phyloP scores from a whole-genome alignment of 2,888 invertebrate genomes.

The Andrena flavipes region DNA sequence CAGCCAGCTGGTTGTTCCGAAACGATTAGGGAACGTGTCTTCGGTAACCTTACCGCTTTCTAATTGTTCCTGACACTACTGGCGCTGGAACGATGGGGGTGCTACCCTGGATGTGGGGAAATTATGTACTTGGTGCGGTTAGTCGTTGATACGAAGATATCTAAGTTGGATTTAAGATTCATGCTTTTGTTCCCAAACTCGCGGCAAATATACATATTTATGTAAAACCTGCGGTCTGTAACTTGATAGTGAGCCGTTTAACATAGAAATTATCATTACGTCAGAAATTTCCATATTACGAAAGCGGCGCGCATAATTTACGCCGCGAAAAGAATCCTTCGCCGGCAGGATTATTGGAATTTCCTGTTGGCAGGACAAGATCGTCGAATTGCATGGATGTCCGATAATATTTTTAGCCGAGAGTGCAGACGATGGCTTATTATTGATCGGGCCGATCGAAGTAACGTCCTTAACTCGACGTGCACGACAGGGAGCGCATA shows the following conservation, averaged over 20 bases:
- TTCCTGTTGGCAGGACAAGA: background rate
- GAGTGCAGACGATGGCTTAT: conserved; percentile 1
- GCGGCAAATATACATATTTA: too few relatives aligned
- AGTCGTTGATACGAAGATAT: too few relatives aligned
- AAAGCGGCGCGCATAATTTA: too few relatives aligned
- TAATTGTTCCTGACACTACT: background rate
- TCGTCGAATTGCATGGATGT: background rate
- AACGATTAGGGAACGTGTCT: background rate
- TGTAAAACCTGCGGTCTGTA: too few relatives aligned
- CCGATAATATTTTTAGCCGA: conserved; percentile 11
- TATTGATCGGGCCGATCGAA: conserved; percentile 31
- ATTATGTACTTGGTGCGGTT: too few relatives aligned
- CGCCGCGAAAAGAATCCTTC: too few relatives aligned
- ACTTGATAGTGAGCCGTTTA: too few relatives aligned
- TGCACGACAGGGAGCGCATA: conserved; percentile 27
- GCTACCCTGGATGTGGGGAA: too few relatives aligned
- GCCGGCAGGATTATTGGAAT: background rate
- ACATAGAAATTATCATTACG: too few relatives aligned
- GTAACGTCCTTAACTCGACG: conserved; percentile 34
- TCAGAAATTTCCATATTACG: too few relatives aligned
- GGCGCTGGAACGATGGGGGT: background rate
- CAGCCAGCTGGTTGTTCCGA: background rate
- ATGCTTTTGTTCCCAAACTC: too few relatives aligned
- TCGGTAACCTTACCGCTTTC: background rate
- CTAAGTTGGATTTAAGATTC: too few relatives aligned